Percentiles rank a stretch among this genome's conserved stretches.
These are phyloP conservation scores for Drosophila nigromelanica DNA, from an alignment of 1,140 invertebrate species.

Conservation along the genomic window DNA sequence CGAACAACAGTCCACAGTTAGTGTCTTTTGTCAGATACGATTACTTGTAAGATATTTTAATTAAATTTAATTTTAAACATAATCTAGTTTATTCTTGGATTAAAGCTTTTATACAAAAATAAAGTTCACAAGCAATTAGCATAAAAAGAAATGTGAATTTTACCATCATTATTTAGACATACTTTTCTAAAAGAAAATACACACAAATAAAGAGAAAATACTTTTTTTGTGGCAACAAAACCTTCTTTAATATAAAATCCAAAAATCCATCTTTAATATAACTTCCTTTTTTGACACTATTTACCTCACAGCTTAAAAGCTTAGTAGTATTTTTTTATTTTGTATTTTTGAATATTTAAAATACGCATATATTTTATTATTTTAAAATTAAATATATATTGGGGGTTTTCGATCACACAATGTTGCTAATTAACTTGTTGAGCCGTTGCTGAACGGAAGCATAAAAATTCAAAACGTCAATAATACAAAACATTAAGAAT, in stretches of 20 bases:
- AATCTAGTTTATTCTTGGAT: too few species aligned
- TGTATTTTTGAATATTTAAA: neutral
- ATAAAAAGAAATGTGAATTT: too few species aligned
- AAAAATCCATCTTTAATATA: neutral
- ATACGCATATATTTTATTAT: slow-evolving; percentile 28
- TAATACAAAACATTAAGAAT: slow-evolving; percentile 11
- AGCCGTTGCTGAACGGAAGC: slow-evolving; percentile 22
- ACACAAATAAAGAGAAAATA: too few species aligned
- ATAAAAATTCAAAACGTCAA: slow-evolving; percentile 11
- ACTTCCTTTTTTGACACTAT: neutral
- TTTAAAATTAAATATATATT: neutral
- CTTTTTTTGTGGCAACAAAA: too few species aligned
- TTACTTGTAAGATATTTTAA: neutral
- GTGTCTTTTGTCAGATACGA: neutral
- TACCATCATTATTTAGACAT: too few species aligned
- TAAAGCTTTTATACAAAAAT: too few species aligned
- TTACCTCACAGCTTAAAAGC: neutral
- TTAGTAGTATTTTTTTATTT: neutral
- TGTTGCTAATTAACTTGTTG: slow-evolving; percentile 54
- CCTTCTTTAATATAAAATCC: too few species aligned
- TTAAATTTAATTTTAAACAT: too few species aligned
- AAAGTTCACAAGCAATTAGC: too few species aligned
- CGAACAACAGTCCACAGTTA: neutral
- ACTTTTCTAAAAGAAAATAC: too few species aligned
- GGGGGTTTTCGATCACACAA: slow-evolving; percentile 46